Evolutionary conservation across 2,113 vertebrate species (phyloP).

Genomic region (Castor canadensis): DNA sequence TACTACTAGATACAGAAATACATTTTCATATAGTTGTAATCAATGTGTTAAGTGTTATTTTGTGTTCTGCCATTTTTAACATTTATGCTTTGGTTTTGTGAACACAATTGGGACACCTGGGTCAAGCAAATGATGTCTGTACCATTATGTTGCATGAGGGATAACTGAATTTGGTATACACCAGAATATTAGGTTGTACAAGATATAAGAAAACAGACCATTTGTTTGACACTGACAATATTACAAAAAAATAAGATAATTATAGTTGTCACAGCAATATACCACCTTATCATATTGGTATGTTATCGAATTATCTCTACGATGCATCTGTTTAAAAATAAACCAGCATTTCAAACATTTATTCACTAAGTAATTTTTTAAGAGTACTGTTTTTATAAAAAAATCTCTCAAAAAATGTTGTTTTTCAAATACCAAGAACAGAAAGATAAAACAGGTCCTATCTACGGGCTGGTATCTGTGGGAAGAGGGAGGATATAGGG

Average conservation of each 20-base stretch:
- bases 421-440: no score
- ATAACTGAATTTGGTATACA: background rate
- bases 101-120: slow-evolving; percentile 38
- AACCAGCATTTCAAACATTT: slow-evolving; percentile 7
- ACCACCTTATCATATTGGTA: background rate
- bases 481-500: no score
- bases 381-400: background rate
- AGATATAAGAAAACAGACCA: background rate
- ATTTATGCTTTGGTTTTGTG: slow-evolving; percentile 13
- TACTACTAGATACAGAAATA: slow-evolving; percentile 12
- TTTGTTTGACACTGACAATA: slow-evolving; percentile 24
- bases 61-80: background rate
- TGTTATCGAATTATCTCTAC: background rate
- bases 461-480: no score
- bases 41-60: background rate
- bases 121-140: background rate
- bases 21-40: slow-evolving; percentile 13
- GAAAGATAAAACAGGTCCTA: no score
- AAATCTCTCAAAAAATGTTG: no score
- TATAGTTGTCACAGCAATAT: background rate
- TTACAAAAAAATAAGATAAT: background rate
- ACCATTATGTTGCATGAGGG: background rate
- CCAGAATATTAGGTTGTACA: slow-evolving; percentile 21
- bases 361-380: slow-evolving; percentile 20
- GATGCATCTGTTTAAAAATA: slow-evolving; percentile 21